Evolutionary conservation across 1,140 invertebrate species (phyloP), one percentile per base, ranked within the genome.

Genomic region (Caerostris extrusa): DNA sequence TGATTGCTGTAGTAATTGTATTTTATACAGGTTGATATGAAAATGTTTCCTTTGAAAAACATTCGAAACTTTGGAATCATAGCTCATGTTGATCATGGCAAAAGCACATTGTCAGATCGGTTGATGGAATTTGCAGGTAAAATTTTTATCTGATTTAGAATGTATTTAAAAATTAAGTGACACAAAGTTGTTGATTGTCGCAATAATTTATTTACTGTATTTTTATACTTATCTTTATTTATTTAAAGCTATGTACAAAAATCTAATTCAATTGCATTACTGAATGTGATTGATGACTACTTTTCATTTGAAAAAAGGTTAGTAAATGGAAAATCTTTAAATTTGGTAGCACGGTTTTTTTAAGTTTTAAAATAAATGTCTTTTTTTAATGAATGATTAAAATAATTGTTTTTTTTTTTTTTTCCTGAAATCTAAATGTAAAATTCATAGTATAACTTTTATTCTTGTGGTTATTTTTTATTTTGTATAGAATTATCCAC

Each of bases 31-130:
- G 69, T 95, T 12, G 88, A 94, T 19, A 82, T 95, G 95, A 92
- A 57, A 58, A 94, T 91, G 60, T 94, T 93, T 88, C 95, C 94
- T 1, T 10, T 57, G 34, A 67, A 95, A 69, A 91, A 95, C 71
- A 95, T 96, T 8, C 64, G 95, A 83, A 96, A 96, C 88, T 96
- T 96, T 94, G 89, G 95, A 56, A 96, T 96, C 10, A 96, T 96
- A 64, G 96, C 95, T 50, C 96, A 96, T 94, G 95, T 96, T 67
- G 96, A 96, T 93, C 96, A 96, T 92, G 96, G 96, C 1, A 96
- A 96, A 91, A 95, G 95, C 81, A 96, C 96, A 5, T 82, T 96
- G 12, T 95, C 95, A 50, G 96, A 96, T 93, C 95, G 96, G 53
- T 90, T 96, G 7, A 90, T 96, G 17, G 94, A 96, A 93, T 77